Conservation (phyloP, 53 echinoderm and acorn worm species). For the Mesocentrotus franciscanus region DNA sequence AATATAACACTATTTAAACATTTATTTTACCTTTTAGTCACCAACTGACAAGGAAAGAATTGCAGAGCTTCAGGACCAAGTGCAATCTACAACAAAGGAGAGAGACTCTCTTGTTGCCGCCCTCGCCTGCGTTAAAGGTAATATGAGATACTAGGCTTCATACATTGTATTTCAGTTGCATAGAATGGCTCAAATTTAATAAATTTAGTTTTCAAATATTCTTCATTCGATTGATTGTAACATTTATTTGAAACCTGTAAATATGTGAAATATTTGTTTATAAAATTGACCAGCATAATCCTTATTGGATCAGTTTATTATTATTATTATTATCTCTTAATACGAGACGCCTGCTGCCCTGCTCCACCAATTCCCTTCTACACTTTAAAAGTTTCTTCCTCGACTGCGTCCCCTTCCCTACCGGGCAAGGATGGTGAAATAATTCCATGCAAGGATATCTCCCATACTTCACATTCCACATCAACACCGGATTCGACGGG, state of each 20-base stretch:
- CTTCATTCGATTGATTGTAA: too few relatives aligned
- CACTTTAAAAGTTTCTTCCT: constrained; percentile 16
- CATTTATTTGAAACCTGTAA: constrained; percentile 12
- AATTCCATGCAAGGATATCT: constrained; percentile 4
- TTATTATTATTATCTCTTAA: constrained; percentile 17
- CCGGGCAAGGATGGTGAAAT: constrained; percentile 6
- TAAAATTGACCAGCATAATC: constrained; percentile 33
- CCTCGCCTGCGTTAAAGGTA: constrained; percentile 32
- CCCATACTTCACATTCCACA: constrained; percentile 17
- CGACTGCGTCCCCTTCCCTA: constrained; percentile 18
- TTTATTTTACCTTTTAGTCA: too few relatives aligned
- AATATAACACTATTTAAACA: not conserved
- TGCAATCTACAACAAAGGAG: constrained; percentile 4
- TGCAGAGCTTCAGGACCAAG: not conserved
- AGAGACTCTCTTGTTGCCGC: constrained; percentile 11
- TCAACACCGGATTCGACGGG: constrained; percentile 17
- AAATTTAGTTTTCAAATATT: not conserved
- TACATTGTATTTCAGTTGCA: constrained; percentile 27
- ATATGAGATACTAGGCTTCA: constrained; percentile 19
- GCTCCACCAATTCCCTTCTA: constrained; percentile 17
- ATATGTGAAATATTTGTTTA: constrained; percentile 38
- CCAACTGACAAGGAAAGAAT: too few relatives aligned
- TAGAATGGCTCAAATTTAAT: constrained; percentile 26
- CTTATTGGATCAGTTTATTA: constrained; percentile 32
- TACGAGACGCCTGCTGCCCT: constrained; percentile 18